Conservation (phyloP, 2,113 vertebrate species). For the rat (Rattus norvegicus) region DNA sequence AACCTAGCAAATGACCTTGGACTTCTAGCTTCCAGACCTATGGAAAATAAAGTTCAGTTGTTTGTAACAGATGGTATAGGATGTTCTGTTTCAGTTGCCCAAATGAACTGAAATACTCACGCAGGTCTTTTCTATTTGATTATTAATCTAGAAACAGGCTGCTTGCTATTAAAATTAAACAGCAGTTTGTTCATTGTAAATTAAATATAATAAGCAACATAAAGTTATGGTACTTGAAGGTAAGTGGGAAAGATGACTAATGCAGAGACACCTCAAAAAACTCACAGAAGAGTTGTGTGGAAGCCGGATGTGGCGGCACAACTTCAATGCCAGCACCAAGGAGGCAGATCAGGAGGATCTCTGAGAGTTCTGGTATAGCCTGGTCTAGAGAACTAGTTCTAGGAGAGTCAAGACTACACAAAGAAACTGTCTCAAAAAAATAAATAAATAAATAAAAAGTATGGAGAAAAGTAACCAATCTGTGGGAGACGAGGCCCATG, state of each 20-base stretch:
- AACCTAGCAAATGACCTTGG: neutral
- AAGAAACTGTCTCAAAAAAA: neutral
- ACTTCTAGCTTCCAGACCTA: neutral
- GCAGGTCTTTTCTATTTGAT: neutral
- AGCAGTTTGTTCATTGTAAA: neutral
- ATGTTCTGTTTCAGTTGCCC: neutral
- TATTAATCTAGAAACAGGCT: neutral
- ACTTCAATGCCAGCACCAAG: neutral
- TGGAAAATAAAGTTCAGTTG: neutral
- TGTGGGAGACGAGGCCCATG: too few relatives aligned
- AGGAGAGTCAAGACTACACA: neutral
- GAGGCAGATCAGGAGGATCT: neutral
- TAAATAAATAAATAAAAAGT: neutral
- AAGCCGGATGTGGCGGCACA: neutral
- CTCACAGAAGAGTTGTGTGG: neutral
- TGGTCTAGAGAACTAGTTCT: neutral
- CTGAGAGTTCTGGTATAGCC: neutral
- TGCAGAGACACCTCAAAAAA: neutral
- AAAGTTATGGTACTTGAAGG: slow-evolving; percentile 9
- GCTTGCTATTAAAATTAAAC: neutral
- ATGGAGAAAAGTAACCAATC: neutral
- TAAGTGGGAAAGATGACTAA: neutral
- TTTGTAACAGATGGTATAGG: neutral
- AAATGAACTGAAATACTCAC: neutral
- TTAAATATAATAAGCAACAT: neutral